Conservation (phyloP, 2,888 invertebrate genomes). For the Lithosia quadra region DNA sequence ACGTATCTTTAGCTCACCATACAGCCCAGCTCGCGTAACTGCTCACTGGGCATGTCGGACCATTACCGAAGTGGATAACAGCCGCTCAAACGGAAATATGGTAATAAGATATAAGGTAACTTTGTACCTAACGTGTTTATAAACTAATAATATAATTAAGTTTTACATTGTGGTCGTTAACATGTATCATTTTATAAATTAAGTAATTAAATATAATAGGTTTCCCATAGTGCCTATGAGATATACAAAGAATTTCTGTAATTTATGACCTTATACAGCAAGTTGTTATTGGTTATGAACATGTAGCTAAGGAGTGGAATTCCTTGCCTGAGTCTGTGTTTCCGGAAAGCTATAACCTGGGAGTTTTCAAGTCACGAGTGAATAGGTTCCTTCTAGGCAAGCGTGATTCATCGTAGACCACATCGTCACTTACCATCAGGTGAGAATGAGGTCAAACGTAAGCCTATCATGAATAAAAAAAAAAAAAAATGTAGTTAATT, state of each 20-base stretch:
- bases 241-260: background rate
- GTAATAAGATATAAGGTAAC: slow-evolving; percentile 12
- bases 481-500: no score
- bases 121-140: slow-evolving; percentile 5
- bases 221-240: background rate
- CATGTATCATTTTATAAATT: background rate
- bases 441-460: no score
- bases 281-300: background rate
- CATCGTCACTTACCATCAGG: no score
- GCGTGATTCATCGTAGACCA: no score
- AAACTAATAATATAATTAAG: background rate
- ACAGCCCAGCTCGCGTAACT: background rate
- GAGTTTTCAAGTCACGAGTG: no score
- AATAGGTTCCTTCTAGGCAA: no score
- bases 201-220: background rate
- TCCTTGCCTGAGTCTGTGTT: no score
- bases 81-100: slow-evolving; percentile 36
- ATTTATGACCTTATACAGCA: background rate
- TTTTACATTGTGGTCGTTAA: background rate
- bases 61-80: slow-evolving; percentile 39
- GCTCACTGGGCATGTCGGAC: slow-evolving; percentile 42
- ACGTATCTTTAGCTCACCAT: background rate
- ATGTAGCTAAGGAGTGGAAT: no score
- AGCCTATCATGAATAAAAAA: no score
- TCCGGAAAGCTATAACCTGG: no score